phyloP scores from a whole-genome alignment of 2,888 invertebrate species.

The Megaustenia siamemsis region DNA sequence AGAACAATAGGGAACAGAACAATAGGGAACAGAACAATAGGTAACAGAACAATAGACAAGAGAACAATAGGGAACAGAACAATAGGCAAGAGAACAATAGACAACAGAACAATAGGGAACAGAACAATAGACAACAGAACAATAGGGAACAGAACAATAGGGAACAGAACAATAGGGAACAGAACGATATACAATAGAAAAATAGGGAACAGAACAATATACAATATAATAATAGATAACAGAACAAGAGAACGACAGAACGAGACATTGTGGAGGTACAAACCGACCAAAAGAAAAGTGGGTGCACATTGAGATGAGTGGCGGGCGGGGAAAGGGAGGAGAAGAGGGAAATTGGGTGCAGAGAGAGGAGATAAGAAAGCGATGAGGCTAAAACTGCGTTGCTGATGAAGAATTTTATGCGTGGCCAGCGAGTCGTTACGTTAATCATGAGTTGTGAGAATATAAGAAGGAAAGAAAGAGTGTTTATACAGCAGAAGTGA shows the following conservation, averaged over 20 bases:
- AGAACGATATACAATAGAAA: too few relatives aligned
- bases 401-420: neutral
- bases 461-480: neutral
- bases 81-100: too few relatives aligned
- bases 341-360: neutral
- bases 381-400: neutral
- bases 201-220: neutral
- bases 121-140: too few relatives aligned
- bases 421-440: neutral
- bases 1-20: too few relatives aligned
- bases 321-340: neutral
- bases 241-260: neutral
- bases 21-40: too few relatives aligned
- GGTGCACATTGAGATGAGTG: neutral
- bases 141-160: too few relatives aligned
- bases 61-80: too few relatives aligned
- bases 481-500: neutral
- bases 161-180: too few relatives aligned
- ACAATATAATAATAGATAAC: neutral
- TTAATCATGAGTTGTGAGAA: neutral
- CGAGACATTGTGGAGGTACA: too few relatives aligned
- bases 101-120: too few relatives aligned
- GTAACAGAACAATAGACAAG: too few relatives aligned
- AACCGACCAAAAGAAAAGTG: neutral
- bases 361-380: neutral